These are phyloP conservation scores for Orchesellides sinensis DNA, from an alignment of 2,888 invertebrate genomes.

Conservation along the genomic window DNA sequence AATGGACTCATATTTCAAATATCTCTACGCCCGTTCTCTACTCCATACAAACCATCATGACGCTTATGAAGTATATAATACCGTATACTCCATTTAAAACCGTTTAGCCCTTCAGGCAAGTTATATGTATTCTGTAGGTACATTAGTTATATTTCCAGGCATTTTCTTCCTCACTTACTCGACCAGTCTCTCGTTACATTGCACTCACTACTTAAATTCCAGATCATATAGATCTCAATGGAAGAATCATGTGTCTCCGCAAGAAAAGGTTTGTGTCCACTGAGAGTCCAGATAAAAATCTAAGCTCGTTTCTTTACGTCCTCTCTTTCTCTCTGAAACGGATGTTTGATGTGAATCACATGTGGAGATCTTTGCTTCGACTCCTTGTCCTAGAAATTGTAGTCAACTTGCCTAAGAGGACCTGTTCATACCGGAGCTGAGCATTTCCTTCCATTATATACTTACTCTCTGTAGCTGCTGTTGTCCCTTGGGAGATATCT, in stretches of 20 bases:
- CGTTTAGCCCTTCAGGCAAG: no score
- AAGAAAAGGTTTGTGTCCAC: slow-evolving; percentile 38
- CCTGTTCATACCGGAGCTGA: no score
- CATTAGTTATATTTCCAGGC: no score
- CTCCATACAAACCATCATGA: not conserved
- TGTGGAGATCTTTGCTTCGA: slow-evolving; percentile 12
- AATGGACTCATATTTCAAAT: slow-evolving; percentile 63
- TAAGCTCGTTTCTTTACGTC: not conserved
- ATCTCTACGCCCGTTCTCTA: not conserved
- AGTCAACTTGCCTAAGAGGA: no score
- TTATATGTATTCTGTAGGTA: no score
- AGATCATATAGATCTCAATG: slow-evolving; percentile 33
- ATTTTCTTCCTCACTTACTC: no score
- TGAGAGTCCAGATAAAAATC: slow-evolving; percentile 46
- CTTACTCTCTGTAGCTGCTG: no score
- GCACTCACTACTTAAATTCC: slow-evolving; percentile 7
- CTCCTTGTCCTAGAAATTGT: no score
- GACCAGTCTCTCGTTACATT: no score
- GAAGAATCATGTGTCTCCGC: slow-evolving; percentile 39
- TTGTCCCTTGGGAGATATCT: slow-evolving; percentile 41
- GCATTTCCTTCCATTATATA: no score
- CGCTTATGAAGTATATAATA: no score
- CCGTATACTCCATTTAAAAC: no score
- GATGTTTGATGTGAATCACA: slow-evolving; percentile 10
- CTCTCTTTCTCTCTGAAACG: not conserved